Evolutionary conservation across 2,113 vertebrate genomes (phyloP).

Genomic region (Sminthopsis crassicaudata): DNA sequence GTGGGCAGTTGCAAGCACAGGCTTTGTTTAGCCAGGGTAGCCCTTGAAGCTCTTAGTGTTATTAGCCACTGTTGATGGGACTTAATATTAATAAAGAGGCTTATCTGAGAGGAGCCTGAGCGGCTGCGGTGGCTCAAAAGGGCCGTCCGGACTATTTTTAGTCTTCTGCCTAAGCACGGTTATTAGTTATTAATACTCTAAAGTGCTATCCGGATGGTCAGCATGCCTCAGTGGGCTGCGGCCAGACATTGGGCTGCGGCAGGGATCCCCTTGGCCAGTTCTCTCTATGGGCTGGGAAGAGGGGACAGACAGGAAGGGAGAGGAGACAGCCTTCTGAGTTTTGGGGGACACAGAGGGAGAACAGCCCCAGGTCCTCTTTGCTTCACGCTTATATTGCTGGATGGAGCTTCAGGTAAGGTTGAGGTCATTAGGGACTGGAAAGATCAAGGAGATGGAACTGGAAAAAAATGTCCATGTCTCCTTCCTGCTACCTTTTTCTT

Average conservation of each 20-base stretch:
- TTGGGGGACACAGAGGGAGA: not conserved
- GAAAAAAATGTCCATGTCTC: not conserved
- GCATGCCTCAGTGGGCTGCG: not conserved
- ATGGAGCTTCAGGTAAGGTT: not conserved
- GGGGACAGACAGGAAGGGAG: not conserved
- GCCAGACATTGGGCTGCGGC: not conserved
- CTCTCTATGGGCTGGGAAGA: not conserved
- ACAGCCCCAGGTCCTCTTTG: not conserved
- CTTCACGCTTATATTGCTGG: not conserved
- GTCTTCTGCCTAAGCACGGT: not conserved
- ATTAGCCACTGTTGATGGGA: not conserved
- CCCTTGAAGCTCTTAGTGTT: not conserved
- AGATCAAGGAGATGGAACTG: not conserved
- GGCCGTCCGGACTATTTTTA: not conserved
- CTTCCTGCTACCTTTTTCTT: not conserved
- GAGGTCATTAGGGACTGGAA: not conserved
- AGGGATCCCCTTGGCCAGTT: not conserved
- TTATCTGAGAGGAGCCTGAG: not conserved
- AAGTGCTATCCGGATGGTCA: conserved; percentile 15
- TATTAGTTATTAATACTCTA: conserved; percentile 26
- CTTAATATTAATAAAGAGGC: conserved; percentile 14
- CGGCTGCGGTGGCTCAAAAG: not conserved
- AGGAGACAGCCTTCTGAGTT: not conserved
- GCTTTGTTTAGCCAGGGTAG: not conserved
- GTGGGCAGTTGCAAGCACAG: not conserved